Conservation (phyloP, 2,888 invertebrate species). For the Spatulosminthurus flaviceps region DNA sequence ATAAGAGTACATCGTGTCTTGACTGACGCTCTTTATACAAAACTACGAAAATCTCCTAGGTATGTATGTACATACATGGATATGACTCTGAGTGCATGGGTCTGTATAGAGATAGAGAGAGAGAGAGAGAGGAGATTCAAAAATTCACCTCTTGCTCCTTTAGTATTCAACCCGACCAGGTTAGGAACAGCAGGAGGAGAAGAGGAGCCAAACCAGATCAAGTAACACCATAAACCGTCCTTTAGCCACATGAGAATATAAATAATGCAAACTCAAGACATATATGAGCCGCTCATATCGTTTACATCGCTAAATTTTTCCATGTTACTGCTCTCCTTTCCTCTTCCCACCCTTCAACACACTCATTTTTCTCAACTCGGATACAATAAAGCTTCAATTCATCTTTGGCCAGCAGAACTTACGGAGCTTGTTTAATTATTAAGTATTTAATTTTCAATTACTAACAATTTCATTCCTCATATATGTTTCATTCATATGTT, state of each 20-base stretch:
- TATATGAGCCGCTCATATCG: neutral
- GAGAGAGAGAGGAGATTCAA: neutral
- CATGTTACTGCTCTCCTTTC: no score
- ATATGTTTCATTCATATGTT: no score
- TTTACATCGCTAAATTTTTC: no score
- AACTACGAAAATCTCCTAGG: neutral
- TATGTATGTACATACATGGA: neutral
- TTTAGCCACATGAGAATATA: slow-evolving; percentile 12
- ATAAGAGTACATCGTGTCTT: neutral
- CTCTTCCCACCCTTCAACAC: no score
- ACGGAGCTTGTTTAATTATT: no score
- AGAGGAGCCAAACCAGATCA: slow-evolving; percentile 19
- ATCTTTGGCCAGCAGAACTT: no score
- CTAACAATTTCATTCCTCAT: no score
- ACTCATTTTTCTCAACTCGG: no score
- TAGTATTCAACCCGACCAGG: slow-evolving; percentile 20
- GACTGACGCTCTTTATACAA: neutral
- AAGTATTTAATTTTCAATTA: no score
- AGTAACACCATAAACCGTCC: slow-evolving; percentile 16
- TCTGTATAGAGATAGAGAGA: neutral
- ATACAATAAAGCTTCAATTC: no score
- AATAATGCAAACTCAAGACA: neutral
- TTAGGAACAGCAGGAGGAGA: slow-evolving; percentile 27
- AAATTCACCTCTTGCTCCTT: neutral
- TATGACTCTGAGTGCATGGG: neutral